Percentiles rank a stretch among this genome's conserved stretches.
Evolutionary conservation across 2,113 vertebrate species (phyloP).

Genomic region (Trematocara variabile): DNA sequence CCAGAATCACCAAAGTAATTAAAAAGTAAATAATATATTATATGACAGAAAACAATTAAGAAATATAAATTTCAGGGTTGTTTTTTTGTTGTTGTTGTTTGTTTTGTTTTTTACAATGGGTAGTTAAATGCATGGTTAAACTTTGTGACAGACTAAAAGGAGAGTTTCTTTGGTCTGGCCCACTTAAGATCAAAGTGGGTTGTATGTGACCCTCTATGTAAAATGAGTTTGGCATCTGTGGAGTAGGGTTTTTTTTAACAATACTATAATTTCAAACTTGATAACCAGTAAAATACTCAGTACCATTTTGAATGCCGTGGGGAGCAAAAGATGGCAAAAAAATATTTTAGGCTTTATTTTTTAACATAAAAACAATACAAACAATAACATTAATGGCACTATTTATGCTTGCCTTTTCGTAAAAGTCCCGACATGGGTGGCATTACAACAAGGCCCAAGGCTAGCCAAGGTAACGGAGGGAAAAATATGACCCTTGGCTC

Average conservation of each 20-base stretch:
- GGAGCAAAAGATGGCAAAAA: neutral
- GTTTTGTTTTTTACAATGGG: neutral
- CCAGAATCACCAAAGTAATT: neutral
- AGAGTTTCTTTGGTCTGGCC: neutral
- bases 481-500: conserved; percentile 18
- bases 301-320: neutral
- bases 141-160: neutral
- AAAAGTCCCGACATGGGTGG: neutral
- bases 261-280: neutral
- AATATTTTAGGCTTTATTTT: neutral
- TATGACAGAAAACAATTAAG: neutral
- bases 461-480: neutral
- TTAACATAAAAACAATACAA: neutral
- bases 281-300: neutral
- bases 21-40: neutral
- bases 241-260: neutral
- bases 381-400: neutral
- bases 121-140: neutral
- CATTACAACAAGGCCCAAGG: neutral
- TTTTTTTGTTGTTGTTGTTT: neutral
- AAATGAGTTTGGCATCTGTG: neutral
- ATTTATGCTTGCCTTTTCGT: neutral
- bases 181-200: neutral
- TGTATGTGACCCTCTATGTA: neutral
- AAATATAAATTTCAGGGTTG: neutral